Evolutionary conservation across 2,888 invertebrate species (phyloP), one percentile per base, ranked within the genome.

Genomic region (Drosophila peninsularis): DNA sequence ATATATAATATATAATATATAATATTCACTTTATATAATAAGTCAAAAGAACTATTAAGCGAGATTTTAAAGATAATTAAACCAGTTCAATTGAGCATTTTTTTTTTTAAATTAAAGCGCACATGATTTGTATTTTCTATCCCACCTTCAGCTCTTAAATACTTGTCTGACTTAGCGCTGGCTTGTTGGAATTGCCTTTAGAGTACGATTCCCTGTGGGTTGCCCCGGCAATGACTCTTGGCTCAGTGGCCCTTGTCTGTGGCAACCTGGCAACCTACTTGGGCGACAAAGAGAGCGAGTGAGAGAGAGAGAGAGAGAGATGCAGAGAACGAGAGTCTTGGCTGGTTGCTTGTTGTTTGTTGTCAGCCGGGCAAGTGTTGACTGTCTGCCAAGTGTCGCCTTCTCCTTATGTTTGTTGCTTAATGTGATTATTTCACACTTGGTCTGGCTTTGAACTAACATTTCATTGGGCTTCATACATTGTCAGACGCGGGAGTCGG

Each of bases 361-460:
- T 63, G 58, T 68, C 62, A 36, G 37, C 45, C 52, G 27, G 45
- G 45, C 65, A 65, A 74, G 61, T 74, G 71, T 75, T 66, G 62
- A 57, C 62, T 62, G 55, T 72, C 64, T 47, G 47, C 30, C 47
- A 64, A 74, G 61, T 75, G 61, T 73, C 61, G 62, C 53, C 56
- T 49, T 60, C 50, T 63, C 44, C 57, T 64, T 60, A 5, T 30
- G 30, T 41, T 50, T 67, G 79, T 86, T 78, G 72, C 73, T 78
- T 84, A 87, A 84, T 84, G 76, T 82, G 82, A 84, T 87, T 84
- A 87, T 82, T 87, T 84, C 78, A 87, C 88, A 87, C 84, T 87
- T 87, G 71, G 82, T 71, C 72, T 80, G 80, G 78, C 69, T 68
- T 49, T 74, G 45, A 82, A 78, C 72, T 63, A 82, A 84, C 75